Conservation (phyloP, 2,797 vertebrate species). For the Alcedo quadribrachys region DNA sequence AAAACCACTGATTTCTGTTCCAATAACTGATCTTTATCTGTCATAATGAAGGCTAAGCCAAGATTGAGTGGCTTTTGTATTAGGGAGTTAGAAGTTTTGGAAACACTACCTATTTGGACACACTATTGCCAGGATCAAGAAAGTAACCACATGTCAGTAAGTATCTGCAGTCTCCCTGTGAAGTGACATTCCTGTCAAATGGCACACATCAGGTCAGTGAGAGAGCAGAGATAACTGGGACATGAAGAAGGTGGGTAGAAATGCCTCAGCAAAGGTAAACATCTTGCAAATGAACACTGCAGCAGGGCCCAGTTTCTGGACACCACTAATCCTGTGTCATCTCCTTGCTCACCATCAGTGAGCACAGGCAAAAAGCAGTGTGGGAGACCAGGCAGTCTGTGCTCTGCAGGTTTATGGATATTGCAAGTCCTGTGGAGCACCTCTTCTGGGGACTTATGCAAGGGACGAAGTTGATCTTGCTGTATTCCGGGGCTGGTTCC, state of each 20-base stretch:
- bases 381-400: not conserved
- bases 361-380: fast-evolving
- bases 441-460: not conserved
- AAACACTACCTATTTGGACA: not conserved
- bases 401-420: not conserved
- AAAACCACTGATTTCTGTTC: slow-evolving; percentile 11
- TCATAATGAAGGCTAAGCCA: not conserved
- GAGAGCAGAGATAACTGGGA: not conserved
- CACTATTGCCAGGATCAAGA: not conserved
- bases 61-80: slow-evolving; percentile 10
- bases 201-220: not conserved
- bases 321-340: not conserved
- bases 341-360: fast-evolving
- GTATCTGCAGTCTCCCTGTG: not conserved
- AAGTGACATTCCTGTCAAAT: not conserved
- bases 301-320: not conserved
- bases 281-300: not conserved
- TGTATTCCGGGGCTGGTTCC: not conserved
- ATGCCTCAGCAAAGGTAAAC: not conserved
- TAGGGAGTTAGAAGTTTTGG: not conserved
- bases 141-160: not conserved
- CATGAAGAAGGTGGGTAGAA: not conserved
- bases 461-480: not conserved
- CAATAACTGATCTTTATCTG: slow-evolving; percentile 21
- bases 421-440: not conserved